A percentile compares a stretch with the other conserved stretches of the same genome.
Evolutionary conservation across 2,113 vertebrate species (phyloP).

Genomic region (Halichoerus grypus): DNA sequence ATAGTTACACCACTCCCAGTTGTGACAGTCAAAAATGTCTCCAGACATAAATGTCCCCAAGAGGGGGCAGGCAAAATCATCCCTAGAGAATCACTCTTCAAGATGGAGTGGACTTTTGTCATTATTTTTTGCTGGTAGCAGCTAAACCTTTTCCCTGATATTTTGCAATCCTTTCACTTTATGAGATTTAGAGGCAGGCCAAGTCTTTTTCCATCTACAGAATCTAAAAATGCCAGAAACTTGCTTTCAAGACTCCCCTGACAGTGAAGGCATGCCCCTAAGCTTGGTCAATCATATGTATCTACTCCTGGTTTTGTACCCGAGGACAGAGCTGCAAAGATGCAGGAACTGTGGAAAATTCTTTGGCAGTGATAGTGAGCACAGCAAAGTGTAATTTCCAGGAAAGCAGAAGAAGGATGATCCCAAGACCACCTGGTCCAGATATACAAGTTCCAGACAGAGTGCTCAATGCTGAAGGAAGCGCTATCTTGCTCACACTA

Average conservation of each 20-base stretch:
- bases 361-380: not conserved
- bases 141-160: not conserved
- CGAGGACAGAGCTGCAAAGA: not conserved
- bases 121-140: not conserved
- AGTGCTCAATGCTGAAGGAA: not conserved
- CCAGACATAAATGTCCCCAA: not conserved
- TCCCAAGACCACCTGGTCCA: not conserved
- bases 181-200: not conserved
- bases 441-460: not conserved
- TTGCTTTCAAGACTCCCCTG: not conserved
- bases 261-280: fast-evolving
- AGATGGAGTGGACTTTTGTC: not conserved
- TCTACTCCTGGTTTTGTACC: not conserved
- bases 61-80: not conserved
- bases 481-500: not conserved
- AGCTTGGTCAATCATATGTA: not conserved
- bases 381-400: not conserved
- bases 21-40: not conserved
- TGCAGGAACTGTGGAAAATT: not conserved
- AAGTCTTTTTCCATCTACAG: not conserved
- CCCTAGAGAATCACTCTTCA: not conserved
- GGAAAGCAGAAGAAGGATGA: not conserved
- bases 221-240: slow-evolving; percentile 1
- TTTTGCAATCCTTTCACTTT: not conserved
- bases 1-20: not conserved